These are phyloP conservation scores for Typhlomys cinereus DNA, from an alignment of 2,113 vertebrate species.

Conservation along the genomic window DNA sequence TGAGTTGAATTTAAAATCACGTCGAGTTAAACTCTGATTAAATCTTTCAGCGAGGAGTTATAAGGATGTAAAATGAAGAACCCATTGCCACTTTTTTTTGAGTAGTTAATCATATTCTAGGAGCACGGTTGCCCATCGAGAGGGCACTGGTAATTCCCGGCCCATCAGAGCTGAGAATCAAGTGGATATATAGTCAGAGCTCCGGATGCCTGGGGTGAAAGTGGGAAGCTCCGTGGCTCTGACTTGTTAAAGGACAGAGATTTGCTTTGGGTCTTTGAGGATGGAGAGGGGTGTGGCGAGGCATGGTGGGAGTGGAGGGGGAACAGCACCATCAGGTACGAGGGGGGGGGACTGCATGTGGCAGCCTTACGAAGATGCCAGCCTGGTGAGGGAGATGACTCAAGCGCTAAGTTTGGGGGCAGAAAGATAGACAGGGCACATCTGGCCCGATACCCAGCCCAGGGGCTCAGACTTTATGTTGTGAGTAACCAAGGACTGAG, in stretches of 20 bases:
- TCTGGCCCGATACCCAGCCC: not conserved
- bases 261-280: not conserved
- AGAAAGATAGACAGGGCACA: no score
- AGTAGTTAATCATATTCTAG: not conserved
- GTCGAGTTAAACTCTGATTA: slow-evolving; percentile 29
- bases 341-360: rapidly evolving
- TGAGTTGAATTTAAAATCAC: slow-evolving; percentile 48
- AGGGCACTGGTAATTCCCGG: not conserved
- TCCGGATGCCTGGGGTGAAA: not conserved
- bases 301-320: not conserved
- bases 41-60: not conserved
- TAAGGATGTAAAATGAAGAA: not conserved
- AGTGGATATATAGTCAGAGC: not conserved
- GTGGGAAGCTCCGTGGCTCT: not conserved
- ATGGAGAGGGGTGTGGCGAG: not conserved
- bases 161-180: not conserved
- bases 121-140: not conserved
- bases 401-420: not conserved
- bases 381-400: not conserved
- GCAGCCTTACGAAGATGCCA: not conserved
- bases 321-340: not conserved
- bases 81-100: not conserved
- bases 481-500: not conserved
- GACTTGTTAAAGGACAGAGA: not conserved
- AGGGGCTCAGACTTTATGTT: not conserved